phyloP scores from a whole-genome alignment of 2,113 vertebrate genomes.

The Eubucco bourcierii region DNA sequence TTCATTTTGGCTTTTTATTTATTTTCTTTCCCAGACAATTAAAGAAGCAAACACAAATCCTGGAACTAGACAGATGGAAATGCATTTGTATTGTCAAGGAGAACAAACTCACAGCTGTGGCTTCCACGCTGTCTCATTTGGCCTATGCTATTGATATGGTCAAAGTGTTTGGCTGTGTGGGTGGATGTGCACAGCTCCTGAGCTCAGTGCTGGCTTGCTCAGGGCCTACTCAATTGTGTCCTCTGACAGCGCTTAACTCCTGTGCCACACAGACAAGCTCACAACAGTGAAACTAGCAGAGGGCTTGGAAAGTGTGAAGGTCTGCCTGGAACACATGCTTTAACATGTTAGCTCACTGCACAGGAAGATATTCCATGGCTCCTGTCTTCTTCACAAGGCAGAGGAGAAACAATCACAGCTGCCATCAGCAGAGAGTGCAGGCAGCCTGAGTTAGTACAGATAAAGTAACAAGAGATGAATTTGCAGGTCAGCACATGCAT shows the following conservation, averaged over 20 bases:
- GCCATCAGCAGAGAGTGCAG: not conserved
- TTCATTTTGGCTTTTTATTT: too few species aligned
- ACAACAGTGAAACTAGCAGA: not conserved
- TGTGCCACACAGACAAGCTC: not conserved
- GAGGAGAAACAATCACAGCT: not conserved
- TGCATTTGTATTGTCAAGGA: not conserved
- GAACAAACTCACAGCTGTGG: not conserved
- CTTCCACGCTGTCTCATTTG: not conserved
- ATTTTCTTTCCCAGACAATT: not conserved
- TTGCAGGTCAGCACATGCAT: not conserved
- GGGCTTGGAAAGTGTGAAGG: not conserved
- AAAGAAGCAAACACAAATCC: not conserved
- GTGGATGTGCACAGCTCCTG: not conserved
- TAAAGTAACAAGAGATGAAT: not conserved
- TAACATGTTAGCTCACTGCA: not conserved
- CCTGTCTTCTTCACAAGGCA: not conserved
- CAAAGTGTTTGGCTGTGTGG: fast-evolving
- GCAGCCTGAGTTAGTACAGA: not conserved
- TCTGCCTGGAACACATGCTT: not conserved
- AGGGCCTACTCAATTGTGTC: not conserved
- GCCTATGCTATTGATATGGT: not conserved
- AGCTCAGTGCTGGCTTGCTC: not conserved
- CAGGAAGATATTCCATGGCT: not conserved
- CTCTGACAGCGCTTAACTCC: not conserved
- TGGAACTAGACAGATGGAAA: not conserved